phyloP scores from a whole-genome alignment of 2,888 invertebrate species.

The Invenusta paracnida region DNA sequence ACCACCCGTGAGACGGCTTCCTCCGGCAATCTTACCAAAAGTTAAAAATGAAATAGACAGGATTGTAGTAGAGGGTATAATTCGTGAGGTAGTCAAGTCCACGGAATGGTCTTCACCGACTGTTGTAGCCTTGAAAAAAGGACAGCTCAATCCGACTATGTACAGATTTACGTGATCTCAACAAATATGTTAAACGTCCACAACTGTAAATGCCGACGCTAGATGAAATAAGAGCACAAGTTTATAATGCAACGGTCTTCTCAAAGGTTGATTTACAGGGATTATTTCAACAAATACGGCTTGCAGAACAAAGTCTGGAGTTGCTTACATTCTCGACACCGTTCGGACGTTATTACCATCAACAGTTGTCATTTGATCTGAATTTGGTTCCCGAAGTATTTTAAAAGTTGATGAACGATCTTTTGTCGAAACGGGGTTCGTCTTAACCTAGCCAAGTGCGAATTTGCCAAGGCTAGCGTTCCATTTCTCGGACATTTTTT shows the following conservation, averaged over 20 bases:
- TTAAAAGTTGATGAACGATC: background rate
- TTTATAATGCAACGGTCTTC: background rate
- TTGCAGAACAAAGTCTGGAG: background rate
- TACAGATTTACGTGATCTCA: slow-evolving; percentile 1
- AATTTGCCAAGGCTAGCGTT: background rate
- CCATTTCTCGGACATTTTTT: background rate
- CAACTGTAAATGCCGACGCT: background rate
- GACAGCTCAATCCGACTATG: background rate
- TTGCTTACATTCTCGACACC: slow-evolving; percentile 9
- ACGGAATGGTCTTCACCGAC: slow-evolving; percentile 32
- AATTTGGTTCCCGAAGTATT: slow-evolving; percentile 36
- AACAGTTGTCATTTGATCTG: slow-evolving; percentile 31
- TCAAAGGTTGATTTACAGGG: slow-evolving; percentile 10
- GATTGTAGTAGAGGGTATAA: background rate
- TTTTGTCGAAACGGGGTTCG: background rate
- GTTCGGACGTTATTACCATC: slow-evolving; percentile 3
- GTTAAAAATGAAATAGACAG: background rate
- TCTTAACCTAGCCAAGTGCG: background rate
- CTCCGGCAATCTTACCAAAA: slow-evolving; percentile 2
- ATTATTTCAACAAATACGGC: background rate
- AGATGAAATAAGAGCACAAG: slow-evolving; percentile 13
- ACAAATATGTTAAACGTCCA: background rate
- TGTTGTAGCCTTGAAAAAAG: slow-evolving; percentile 27
- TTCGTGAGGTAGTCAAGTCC: slow-evolving; percentile 3
- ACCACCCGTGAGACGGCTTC: background rate